Percentiles rank a stretch among this genome's conserved stretches.
Conservation (phyloP, 2,888 invertebrate species). For the Napeogenes sylphis region DNA sequence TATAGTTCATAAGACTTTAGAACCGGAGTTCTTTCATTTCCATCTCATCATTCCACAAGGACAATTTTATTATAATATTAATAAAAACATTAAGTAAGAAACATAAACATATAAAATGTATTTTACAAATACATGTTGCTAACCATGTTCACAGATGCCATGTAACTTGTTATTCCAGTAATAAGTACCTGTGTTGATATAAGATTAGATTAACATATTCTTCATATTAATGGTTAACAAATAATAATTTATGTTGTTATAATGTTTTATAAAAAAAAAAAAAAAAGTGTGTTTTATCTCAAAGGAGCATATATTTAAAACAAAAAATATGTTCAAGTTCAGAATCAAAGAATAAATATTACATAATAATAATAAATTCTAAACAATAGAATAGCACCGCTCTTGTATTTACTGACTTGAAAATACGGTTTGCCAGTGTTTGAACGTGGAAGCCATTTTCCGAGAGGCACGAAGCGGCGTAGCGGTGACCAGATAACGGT, state of each 20-base stretch:
- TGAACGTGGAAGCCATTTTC: slow-evolving; percentile 51
- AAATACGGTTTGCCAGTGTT: slow-evolving; percentile 44
- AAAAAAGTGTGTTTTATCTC: too few relatives aligned
- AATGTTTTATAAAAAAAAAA: too few relatives aligned
- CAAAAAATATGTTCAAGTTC: background rate
- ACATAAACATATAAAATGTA: background rate
- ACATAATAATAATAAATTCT: background rate
- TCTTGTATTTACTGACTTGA: slow-evolving; percentile 3
- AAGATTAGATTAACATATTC: too few relatives aligned
- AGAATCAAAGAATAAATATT: background rate
- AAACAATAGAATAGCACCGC: slow-evolving; percentile 4
- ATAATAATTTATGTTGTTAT: too few relatives aligned
- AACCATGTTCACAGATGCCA: background rate
- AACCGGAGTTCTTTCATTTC: too few relatives aligned
- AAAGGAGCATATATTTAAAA: too few relatives aligned
- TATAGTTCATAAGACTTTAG: too few relatives aligned
- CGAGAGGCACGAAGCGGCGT: slow-evolving; percentile 41
- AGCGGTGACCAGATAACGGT: slow-evolving; percentile 74
- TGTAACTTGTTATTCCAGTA: background rate
- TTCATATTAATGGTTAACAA: too few relatives aligned
- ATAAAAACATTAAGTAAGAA: background rate
- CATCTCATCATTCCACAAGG: too few relatives aligned
- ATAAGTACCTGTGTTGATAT: background rate
- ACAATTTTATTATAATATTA: background rate
- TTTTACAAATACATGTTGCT: background rate